A percentile compares a stretch with the other conserved stretches of the same genome.
Evolutionary conservation across 2,888 invertebrate genomes (phyloP).

Genomic region (Branchellion lobata): DNA sequence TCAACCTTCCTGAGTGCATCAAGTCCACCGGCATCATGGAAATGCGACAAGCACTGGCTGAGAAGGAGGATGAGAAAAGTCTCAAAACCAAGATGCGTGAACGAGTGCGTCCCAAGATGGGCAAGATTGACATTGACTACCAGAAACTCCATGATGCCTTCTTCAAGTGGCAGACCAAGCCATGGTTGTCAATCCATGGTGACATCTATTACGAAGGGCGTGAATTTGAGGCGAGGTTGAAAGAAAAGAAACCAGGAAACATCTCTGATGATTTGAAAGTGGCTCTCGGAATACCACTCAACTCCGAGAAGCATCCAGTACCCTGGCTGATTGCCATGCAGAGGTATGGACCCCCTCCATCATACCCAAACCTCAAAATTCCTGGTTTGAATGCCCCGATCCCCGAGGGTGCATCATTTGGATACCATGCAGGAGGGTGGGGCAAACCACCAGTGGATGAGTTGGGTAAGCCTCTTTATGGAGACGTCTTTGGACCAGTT

Average conservation of each 20-base stretch:
- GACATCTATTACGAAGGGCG: conserved; percentile 98
- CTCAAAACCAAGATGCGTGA: conserved; percentile 94
- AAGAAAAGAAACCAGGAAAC: conserved; percentile 98
- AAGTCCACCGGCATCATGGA: conserved; percentile 99
- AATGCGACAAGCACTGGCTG: conserved; percentile 95
- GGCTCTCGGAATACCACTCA: conserved; percentile 94
- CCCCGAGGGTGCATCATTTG: conserved; percentile 92
- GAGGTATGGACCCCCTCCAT: conserved; percentile 96
- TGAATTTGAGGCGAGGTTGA: conserved; percentile 93
- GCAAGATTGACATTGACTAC: conserved; percentile 99
- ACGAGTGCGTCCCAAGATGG: conserved; percentile 90
- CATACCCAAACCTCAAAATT: conserved; percentile 96
- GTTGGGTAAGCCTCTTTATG: conserved; percentile 92
- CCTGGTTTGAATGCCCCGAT: conserved; percentile 97
- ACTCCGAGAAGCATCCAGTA: conserved; percentile 71
- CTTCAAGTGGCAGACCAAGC: conserved; percentile 99
- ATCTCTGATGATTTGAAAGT: conserved; percentile 91
- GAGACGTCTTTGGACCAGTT: conserved; percentile 89
- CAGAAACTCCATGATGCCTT: conserved; percentile 99
- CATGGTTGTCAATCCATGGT: conserved; percentile 96
- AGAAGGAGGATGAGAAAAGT: conserved; percentile 70
- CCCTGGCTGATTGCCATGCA: conserved; percentile 97
- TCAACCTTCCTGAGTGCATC: conserved; percentile 96
- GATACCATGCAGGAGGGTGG: conserved; percentile 98
- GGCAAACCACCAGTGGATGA: conserved; percentile 99